Evolutionary conservation across 2,888 invertebrate genomes (phyloP).

Genomic region (Hoplodrina blanda): DNA sequence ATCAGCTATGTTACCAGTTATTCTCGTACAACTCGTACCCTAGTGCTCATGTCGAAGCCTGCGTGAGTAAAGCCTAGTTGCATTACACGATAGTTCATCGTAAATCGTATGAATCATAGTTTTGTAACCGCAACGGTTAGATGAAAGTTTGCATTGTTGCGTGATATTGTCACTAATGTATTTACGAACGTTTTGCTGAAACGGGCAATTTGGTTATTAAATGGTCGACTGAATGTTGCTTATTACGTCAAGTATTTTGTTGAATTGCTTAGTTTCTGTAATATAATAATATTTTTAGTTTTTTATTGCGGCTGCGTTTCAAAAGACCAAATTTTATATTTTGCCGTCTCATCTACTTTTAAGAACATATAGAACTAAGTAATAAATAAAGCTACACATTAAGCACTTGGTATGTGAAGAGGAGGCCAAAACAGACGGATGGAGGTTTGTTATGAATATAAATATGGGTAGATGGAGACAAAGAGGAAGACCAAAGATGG

Average conservation of each 20-base stretch:
- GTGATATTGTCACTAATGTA: slow-evolving; percentile 42
- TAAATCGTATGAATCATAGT: slow-evolving; percentile 54
- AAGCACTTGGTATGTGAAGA: too few relatives aligned
- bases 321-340: background rate
- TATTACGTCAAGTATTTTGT: slow-evolving; percentile 16
- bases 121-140: slow-evolving; percentile 48
- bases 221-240: slow-evolving; percentile 33
- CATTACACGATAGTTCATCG: slow-evolving; percentile 32
- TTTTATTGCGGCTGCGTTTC: background rate
- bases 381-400: background rate
- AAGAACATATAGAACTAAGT: too few relatives aligned
- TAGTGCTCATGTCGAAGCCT: background rate
- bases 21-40: background rate
- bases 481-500: too few relatives aligned
- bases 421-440: too few relatives aligned
- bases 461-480: too few relatives aligned
- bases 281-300: background rate
- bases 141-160: slow-evolving; percentile 57
- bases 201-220: slow-evolving; percentile 35
- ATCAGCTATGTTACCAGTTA: background rate
- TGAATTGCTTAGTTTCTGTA: slow-evolving; percentile 26
- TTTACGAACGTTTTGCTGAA: slow-evolving; percentile 39
- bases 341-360: background rate
- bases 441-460: too few relatives aligned
- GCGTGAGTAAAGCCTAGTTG: slow-evolving; percentile 21